Conservation (phyloP, 2,113 vertebrate species). For the Trochalopteron elliotii region DNA sequence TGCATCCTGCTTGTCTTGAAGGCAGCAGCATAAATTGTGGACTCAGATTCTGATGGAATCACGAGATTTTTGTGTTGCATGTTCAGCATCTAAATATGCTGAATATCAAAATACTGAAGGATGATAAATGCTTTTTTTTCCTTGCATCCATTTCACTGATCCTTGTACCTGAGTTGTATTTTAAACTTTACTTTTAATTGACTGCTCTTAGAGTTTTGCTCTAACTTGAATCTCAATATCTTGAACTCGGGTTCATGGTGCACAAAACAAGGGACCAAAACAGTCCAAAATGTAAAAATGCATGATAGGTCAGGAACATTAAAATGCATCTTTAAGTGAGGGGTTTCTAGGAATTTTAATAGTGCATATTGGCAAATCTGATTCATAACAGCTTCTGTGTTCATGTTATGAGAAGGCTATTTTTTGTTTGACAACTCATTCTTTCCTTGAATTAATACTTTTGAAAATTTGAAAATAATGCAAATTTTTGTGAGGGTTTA, state of each 20-base stretch:
- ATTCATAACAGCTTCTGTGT: constrained; percentile 1
- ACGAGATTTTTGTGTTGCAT: not conserved
- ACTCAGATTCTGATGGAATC: not conserved
- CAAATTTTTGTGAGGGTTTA: not conserved
- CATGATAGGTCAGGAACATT: not conserved
- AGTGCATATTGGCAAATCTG: not conserved
- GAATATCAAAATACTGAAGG: not conserved
- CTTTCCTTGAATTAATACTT: constrained; percentile 14
- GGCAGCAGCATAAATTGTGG: not conserved
- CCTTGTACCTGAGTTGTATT: not conserved
- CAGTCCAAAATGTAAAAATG: not conserved
- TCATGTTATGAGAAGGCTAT: not conserved
- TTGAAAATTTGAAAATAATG: not conserved
- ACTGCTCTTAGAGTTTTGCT: not conserved
- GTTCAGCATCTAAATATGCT: constrained; percentile 1
- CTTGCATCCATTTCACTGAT: not conserved
- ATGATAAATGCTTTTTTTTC: not conserved
- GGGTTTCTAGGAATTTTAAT: not conserved
- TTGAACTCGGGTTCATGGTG: not conserved
- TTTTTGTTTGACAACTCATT: constrained; percentile 11
- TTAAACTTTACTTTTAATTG: not conserved
- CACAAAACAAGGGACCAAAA: not conserved
- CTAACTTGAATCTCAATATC: not conserved
- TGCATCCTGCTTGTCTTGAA: not conserved
- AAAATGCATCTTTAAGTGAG: not conserved